Evolutionary conservation across 2,113 vertebrate species (phyloP).

Genomic region (Anhinga anhinga): DNA sequence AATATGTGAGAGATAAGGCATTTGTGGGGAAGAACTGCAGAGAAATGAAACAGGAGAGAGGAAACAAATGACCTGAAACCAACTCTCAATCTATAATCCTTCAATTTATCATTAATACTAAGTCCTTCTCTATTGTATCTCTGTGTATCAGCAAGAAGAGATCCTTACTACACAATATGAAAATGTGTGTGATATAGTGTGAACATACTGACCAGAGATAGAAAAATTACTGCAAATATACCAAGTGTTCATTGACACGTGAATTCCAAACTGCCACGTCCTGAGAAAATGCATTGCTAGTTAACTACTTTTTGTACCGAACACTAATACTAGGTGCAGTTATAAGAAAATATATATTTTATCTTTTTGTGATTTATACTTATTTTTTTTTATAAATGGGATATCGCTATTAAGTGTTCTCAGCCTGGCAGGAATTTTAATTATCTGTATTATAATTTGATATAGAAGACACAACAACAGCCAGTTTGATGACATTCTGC

Average conservation of each 20-base stretch:
- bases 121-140: not conserved
- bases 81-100: not conserved
- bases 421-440: not conserved
- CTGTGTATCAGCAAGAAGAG: not conserved
- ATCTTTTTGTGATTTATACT: not conserved
- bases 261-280: not conserved
- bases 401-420: not conserved
- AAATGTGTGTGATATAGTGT: not conserved
- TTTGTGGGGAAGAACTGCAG: not conserved
- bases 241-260: not conserved
- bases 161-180: not conserved
- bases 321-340: not conserved
- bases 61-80: not conserved
- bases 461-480: not conserved
- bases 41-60: not conserved
- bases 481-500: not conserved
- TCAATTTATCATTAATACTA: not conserved
- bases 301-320: not conserved
- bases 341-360: not conserved
- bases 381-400: not conserved
- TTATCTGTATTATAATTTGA: not conserved
- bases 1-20: not conserved
- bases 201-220: not conserved
- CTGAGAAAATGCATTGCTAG: not conserved
- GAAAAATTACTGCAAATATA: not conserved